Conservation (phyloP, 2,113 vertebrate species). For the Prunella himalayana region DNA sequence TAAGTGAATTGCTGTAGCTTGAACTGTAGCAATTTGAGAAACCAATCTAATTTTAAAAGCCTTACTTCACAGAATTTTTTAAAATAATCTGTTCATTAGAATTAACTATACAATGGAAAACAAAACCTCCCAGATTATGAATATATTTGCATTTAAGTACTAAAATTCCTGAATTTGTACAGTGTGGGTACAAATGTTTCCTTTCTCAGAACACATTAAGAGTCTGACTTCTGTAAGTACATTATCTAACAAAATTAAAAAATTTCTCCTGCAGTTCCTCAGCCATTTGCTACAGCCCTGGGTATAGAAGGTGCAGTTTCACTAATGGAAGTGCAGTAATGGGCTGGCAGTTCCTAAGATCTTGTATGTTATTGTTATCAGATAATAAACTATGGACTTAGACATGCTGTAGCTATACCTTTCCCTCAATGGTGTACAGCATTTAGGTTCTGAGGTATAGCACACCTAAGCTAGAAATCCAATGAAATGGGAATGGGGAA, state of each 20-base stretch:
- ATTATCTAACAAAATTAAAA: not conserved
- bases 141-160: not conserved
- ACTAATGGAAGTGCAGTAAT: not conserved
- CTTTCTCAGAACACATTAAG: not conserved
- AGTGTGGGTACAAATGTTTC: not conserved
- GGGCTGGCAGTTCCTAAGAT: not conserved
- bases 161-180: not conserved
- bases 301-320: not conserved
- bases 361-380: not conserved
- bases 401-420: not conserved
- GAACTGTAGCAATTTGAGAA: not conserved
- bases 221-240: not conserved
- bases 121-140: not conserved
- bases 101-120: not conserved
- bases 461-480: not conserved
- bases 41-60: conserved; percentile 4
- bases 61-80: not conserved
- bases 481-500: no score
- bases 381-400: not conserved
- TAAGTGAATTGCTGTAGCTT: not conserved
- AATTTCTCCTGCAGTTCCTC: not conserved
- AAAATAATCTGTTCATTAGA: not conserved
- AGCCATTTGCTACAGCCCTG: not conserved
- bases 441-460: not conserved
- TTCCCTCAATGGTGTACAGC: not conserved